Evolutionary conservation across 2,113 vertebrate species (phyloP).

Genomic region (Amazona guildingii): DNA sequence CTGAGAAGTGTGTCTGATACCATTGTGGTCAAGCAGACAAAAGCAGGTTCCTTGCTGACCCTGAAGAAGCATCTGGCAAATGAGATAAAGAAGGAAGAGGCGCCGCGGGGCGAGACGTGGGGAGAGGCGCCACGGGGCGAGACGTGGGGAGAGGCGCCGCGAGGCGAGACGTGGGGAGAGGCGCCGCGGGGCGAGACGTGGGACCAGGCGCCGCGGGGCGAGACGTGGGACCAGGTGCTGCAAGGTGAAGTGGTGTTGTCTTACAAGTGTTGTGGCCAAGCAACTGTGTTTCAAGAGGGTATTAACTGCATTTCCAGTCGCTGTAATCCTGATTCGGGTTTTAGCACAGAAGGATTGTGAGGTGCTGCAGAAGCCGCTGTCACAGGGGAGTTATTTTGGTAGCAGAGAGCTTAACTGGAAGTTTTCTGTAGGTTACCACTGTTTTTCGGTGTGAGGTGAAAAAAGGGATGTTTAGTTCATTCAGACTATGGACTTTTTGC

Average conservation of each 20-base stretch:
- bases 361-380: neutral
- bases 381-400: neutral
- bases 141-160: neutral
- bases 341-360: neutral
- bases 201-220: neutral
- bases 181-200: neutral
- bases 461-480: neutral
- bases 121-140: neutral
- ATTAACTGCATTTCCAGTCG: neutral
- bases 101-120: neutral
- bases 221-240: neutral
- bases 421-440: neutral
- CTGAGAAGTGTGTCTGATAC: constrained; percentile 77
- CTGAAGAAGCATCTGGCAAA: constrained; percentile 61
- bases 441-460: neutral
- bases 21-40: constrained; percentile 77
- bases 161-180: neutral
- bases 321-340: neutral
- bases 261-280: neutral
- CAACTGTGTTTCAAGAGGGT: neutral
- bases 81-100: neutral
- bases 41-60: constrained; percentile 79
- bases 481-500: neutral
- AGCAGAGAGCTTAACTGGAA: neutral
- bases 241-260: neutral